A percentile compares a stretch with the other conserved stretches of the same genome.
Evolutionary conservation across 2,797 vertebrate genomes (phyloP).

Genomic region (Liasis olivaceus): DNA sequence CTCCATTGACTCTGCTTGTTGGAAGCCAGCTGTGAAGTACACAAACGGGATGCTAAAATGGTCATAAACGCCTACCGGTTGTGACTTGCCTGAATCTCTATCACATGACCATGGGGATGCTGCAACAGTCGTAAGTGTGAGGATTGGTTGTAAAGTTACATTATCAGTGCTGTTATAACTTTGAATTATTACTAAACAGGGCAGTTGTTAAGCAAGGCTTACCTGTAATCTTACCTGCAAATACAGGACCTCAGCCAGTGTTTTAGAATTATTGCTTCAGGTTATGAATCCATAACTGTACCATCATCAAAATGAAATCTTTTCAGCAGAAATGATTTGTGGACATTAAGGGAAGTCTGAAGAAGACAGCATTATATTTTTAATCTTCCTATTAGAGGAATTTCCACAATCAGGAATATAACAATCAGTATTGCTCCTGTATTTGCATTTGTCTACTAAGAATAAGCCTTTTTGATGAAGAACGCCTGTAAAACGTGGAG

Average conservation of each 20-base stretch:
- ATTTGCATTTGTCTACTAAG: constrained; percentile 27
- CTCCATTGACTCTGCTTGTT: neutral
- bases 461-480: neutral
- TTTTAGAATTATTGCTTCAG: neutral
- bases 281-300: neutral
- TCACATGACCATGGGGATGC: neutral
- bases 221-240: neutral
- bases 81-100: neutral
- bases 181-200: neutral
- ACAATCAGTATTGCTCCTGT: rapidly evolving
- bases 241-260: neutral
- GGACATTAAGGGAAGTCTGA: neutral
- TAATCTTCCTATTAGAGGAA: neutral
- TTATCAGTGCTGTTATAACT: neutral
- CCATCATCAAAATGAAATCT: neutral
- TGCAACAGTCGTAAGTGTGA: neutral
- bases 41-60: neutral
- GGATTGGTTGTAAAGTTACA: no score
- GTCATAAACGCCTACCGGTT: neutral
- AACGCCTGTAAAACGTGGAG: constrained; percentile 32
- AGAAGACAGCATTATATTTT: neutral
- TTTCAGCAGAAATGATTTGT: constrained; percentile 6
- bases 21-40: neutral
- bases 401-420: neutral
- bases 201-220: neutral